Base-by-base conservation (phyloP, 2,888 invertebrate genomes). In the Phasia obesa region DNA sequence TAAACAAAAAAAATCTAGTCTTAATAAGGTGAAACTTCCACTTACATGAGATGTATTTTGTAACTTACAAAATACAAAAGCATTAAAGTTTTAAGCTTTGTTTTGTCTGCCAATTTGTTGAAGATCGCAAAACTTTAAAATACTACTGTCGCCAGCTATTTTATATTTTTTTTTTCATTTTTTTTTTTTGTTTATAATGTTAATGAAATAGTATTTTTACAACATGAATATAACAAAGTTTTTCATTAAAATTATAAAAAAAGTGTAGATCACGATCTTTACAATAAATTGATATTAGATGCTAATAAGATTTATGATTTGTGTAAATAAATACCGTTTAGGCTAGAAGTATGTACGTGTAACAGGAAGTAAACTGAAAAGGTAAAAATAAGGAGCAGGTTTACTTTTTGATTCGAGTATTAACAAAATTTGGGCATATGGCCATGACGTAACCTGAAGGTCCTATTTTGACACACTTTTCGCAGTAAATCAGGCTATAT, bases 231-330 rank as follows among this genome's bases (percentile, higher is more conserved):
- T 64, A 9, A 38, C 3, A 51, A 35, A 38, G 1, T 27, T 42
- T 42, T 42, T 15, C n/a, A 2, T 9, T 35, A 11, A 35, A 31
- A 31, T 9, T 4, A 35, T 35, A 11, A 11, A 35, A 42, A 35
- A 65, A 78, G 69, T 64, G 64, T 62, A n/a, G 42, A 11, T 69
- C 82, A 82, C 77, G 82, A 82, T 74, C 44, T 77, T 77, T 57
- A 38, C 55, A 38, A 60, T 69, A 23, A 76, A 51, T 15, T 49
- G 49, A 38, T 19, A 53, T 42, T 51, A 44, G 69, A 62, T 76
- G 47, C 19, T 62, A 31, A 35, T 53, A 23, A 4, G 35, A 53
- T 62, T 62, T 53, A 35, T 27, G n/a, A n/a, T 27, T 49, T 75
- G 23, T 60, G 15, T 38, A 23, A 17, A 42, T 53, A 1, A n/a